Conservation (phyloP, 1,140 invertebrate species). For the Glossosoma conforme region DNA sequence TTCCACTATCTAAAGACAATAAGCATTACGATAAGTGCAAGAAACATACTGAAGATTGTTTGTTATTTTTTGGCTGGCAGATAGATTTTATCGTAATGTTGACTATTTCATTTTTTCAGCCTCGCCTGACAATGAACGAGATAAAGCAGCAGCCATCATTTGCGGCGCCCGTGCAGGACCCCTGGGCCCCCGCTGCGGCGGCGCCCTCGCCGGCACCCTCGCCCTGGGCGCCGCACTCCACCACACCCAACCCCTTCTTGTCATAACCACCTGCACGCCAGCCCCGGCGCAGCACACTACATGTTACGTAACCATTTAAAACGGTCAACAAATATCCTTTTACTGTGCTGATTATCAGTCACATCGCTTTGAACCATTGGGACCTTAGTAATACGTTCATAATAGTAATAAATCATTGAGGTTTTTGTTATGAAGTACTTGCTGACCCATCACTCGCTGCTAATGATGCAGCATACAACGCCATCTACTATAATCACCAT, state of each 20-base stretch:
- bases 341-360: no score
- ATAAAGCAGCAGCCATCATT: constrained; percentile 45
- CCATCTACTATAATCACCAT: no score
- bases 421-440: no score
- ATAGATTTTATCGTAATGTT: constrained; percentile 25
- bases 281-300: not conserved
- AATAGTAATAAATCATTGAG: no score
- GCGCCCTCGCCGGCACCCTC: constrained; percentile 34
- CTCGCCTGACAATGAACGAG: constrained; percentile 43
- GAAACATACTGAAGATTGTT: no score
- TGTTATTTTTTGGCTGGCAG: no score
- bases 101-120: constrained; percentile 32
- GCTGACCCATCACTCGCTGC: no score
- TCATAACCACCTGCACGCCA: constrained; percentile 35
- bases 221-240: constrained; percentile 35
- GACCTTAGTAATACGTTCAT: no score
- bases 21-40: no score
- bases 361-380: no score
- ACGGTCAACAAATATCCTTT: not conserved
- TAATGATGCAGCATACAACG: no score
- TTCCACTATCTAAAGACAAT: no score
- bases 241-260: constrained; percentile 46
- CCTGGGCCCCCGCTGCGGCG: constrained; percentile 23
- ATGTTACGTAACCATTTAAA: not conserved
- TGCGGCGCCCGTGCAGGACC: constrained; percentile 28